phyloP scores from a whole-genome alignment of 1,140 invertebrate genomes.

The Formica exsecta region DNA sequence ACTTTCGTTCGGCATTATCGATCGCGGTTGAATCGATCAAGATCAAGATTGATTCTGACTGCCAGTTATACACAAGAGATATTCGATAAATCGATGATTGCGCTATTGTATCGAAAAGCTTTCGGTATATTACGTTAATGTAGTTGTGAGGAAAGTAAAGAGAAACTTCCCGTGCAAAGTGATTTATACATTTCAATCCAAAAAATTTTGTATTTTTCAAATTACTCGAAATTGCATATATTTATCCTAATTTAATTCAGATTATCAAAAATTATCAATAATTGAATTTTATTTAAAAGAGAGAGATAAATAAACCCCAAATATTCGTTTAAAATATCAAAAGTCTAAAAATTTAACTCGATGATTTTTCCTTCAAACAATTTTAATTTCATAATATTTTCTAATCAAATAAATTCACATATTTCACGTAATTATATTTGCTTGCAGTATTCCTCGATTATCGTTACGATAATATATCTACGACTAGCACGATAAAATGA shows the following conservation, averaged over 20 bases:
- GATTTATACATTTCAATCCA: constrained; percentile 41
- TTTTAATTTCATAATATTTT: background rate
- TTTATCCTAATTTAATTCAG: background rate
- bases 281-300: background rate
- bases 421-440: constrained; percentile 26
- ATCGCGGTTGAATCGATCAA: constrained; percentile 23
- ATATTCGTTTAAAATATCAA: background rate
- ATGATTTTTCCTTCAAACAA: background rate
- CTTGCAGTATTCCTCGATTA: background rate
- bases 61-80: constrained; percentile 59
- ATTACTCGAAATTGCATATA: too few relatives aligned
- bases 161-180: constrained; percentile 48
- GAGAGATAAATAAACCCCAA: background rate
- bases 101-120: constrained; percentile 60
- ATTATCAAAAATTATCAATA: background rate
- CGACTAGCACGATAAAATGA: constrained; percentile 10
- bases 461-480: constrained; percentile 7
- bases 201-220: background rate
- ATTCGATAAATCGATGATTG: constrained; percentile 66
- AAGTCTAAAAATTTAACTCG: background rate
- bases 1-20: constrained; percentile 46
- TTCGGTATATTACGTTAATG: constrained; percentile 48
- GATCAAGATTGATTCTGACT: constrained; percentile 59
- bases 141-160: constrained; percentile 40
- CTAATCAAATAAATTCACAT: constrained; percentile 4